Percentiles rank a stretch among this genome's conserved stretches.
Conservation (phyloP, 2,888 invertebrate species). For the Eupsilia transversa region DNA sequence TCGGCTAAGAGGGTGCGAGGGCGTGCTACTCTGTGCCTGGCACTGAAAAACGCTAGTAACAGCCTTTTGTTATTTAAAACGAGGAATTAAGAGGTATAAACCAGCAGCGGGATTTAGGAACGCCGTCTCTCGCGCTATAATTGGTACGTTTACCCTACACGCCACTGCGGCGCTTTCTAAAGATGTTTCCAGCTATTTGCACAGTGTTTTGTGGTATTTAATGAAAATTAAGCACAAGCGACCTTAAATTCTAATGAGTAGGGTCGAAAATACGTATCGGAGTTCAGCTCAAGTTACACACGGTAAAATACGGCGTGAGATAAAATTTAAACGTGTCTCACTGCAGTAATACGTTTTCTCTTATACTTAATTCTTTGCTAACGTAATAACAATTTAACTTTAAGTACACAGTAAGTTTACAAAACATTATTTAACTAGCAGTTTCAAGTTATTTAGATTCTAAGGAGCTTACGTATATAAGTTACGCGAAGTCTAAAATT, state of each 20-base stretch:
- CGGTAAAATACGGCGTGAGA: constrained; percentile 19
- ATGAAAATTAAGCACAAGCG: constrained; percentile 30
- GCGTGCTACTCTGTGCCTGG: constrained; percentile 79
- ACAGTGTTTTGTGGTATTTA: constrained; percentile 54
- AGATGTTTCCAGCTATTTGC: constrained; percentile 61
- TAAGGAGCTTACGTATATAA: constrained; percentile 45
- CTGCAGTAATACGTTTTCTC: constrained; percentile 42
- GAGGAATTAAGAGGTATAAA: constrained; percentile 80
- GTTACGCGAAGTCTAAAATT: constrained; percentile 30
- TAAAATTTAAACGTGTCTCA: constrained; percentile 42
- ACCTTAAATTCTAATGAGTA: constrained; percentile 33
- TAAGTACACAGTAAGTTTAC: constrained; percentile 21
- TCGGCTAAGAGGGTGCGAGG: constrained; percentile 76
- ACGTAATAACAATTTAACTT: constrained; percentile 25
- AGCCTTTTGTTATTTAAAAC: constrained; percentile 85
- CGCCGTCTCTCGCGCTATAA: constrained; percentile 68
- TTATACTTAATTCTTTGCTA: constrained; percentile 31
- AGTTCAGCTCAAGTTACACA: constrained; percentile 15
- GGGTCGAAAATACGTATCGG: constrained; percentile 36
- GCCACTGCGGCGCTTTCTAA: constrained; percentile 56
- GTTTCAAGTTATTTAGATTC: constrained; percentile 46
- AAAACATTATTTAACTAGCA: constrained; percentile 35
- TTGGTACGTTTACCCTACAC: constrained; percentile 75
- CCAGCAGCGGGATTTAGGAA: constrained; percentile 70
- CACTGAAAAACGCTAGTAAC: constrained; percentile 82